phyloP scores from a whole-genome alignment of 2,888 invertebrate genomes.

The Apocheima hispidaria region DNA sequence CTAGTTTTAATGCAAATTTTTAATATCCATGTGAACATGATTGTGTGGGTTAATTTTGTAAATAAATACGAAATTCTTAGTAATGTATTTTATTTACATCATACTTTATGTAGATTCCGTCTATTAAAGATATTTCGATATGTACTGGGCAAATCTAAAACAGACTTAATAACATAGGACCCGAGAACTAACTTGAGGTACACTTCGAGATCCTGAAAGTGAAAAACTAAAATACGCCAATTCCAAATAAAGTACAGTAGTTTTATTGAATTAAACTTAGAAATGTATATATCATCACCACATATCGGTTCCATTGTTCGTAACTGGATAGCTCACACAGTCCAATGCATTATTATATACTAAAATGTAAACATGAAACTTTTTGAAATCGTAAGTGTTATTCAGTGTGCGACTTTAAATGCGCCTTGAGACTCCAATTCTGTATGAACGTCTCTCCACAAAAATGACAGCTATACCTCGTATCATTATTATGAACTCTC shows the following conservation, averaged over 20 bases:
- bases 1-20: too few species aligned
- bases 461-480: slow-evolving; percentile 49
- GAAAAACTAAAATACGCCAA: not conserved
- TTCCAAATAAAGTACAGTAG: not conserved
- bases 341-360: not conserved
- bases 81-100: not conserved
- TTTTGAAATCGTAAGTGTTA: not conserved
- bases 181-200: not conserved
- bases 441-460: slow-evolving; percentile 59
- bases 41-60: not conserved
- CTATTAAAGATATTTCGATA: not conserved
- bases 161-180: not conserved
- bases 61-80: not conserved
- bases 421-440: slow-evolving; percentile 59
- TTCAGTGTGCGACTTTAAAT: slow-evolving; percentile 39
- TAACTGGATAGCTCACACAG: not conserved
- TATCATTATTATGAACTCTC: slow-evolving; percentile 58
- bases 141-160: not conserved
- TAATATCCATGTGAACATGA: not conserved
- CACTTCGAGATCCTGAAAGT: not conserved
- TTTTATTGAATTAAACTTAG: not conserved
- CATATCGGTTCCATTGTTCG: not conserved
- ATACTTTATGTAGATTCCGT: not conserved
- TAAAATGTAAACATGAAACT: not conserved
- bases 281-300: too few species aligned